Conservation (phyloP, 2,888 invertebrate species). For the Acanthosepion pharaonis region DNA sequence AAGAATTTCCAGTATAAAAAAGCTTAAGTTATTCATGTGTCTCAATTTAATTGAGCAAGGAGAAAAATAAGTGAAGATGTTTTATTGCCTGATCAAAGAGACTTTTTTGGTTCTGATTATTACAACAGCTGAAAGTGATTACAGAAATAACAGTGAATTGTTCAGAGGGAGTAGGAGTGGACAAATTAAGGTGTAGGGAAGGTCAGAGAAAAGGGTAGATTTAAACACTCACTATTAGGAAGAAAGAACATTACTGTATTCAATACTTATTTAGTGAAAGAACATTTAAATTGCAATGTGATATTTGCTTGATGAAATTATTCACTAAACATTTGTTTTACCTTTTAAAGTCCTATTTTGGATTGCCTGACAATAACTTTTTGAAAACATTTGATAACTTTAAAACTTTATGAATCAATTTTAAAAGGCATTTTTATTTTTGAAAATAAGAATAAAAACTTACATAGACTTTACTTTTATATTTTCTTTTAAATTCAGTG, state of each 20-base stretch:
- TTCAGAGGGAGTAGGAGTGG: neutral
- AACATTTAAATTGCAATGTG: no score
- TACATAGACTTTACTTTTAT: neutral
- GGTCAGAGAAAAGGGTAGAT: neutral
- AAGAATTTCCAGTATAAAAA: neutral
- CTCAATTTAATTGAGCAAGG: constrained; percentile 6
- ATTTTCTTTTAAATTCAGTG: neutral
- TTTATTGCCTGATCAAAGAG: constrained; percentile 18
- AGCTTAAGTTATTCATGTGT: neutral
- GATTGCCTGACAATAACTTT: no score
- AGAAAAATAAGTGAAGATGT: neutral
- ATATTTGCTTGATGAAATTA: neutral
- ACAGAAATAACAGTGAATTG: neutral
- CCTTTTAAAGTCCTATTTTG: no score
- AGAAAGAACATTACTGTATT: neutral
- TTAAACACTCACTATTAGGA: neutral
- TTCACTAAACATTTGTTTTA: neutral
- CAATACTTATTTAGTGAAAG: neutral
- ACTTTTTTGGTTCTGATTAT: neutral
- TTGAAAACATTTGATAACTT: neutral
- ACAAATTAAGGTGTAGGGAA: neutral
- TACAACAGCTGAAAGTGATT: constrained; percentile 10
- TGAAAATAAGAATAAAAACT: neutral
- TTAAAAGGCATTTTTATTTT: neutral
- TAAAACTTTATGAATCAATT: neutral